phyloP scores from a whole-genome alignment of 2,113 vertebrate genomes.

The Forbesichthys agassizii region DNA sequence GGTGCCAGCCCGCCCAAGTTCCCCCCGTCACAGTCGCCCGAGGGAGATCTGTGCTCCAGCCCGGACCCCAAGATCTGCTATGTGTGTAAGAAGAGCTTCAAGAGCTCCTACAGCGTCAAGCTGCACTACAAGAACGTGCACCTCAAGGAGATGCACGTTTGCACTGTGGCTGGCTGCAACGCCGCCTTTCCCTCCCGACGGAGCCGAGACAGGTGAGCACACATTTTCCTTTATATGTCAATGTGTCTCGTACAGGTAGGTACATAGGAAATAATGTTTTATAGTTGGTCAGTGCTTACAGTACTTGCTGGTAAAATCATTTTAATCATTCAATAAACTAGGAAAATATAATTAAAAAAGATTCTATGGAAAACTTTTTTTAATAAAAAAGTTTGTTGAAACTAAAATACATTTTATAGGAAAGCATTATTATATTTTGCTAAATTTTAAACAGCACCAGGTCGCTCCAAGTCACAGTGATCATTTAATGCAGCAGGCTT shows the following conservation, averaged over 20 bases:
- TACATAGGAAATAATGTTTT: conserved; percentile 12
- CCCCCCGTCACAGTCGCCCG: conserved; percentile 88
- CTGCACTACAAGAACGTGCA: conserved; percentile 99
- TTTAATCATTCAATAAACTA: no score
- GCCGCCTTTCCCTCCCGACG: conserved; percentile 97
- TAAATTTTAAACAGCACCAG: no score
- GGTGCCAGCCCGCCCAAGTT: conserved; percentile 94
- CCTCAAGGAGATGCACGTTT: conserved; percentile 99
- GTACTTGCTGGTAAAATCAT: no score
- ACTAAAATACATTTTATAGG: no score
- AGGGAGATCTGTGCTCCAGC: conserved; percentile 94
- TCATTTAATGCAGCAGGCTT: no score
- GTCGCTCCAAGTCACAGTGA: no score
- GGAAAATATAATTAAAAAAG: no score
- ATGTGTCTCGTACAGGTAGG: conserved; percentile 41
- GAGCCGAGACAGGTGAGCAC: conserved; percentile 97
- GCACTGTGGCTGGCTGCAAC: conserved; percentile 97
- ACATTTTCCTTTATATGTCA: conserved; percentile 16
- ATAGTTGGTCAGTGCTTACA: no score
- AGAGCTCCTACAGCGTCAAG: conserved; percentile 99
- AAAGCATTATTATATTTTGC: no score
- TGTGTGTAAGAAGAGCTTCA: conserved; percentile 99
- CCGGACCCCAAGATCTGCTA: conserved; percentile 99
- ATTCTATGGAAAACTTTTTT: no score
- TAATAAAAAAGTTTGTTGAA: no score